Conservation (phyloP, 1,140 invertebrate genomes). For the Druon quercuslanigerum region DNA sequence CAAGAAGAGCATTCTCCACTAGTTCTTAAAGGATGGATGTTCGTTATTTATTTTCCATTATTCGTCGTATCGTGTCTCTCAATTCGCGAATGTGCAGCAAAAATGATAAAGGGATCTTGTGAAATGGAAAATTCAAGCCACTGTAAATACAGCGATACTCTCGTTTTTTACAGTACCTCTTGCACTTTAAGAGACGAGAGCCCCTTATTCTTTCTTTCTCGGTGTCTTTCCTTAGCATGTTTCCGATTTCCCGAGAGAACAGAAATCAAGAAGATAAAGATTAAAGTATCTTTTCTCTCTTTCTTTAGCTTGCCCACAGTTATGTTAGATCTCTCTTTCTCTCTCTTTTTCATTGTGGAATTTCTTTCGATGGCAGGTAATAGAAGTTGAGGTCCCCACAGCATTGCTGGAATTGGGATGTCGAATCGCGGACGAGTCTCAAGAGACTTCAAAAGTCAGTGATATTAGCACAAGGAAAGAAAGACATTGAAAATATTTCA, state of each 20-base stretch:
- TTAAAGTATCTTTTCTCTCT: conserved; percentile 17
- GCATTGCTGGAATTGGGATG: neutral
- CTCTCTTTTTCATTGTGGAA: conserved; percentile 1
- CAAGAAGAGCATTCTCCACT: conserved; percentile 14
- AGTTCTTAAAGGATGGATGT: neutral
- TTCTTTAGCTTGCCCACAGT: neutral
- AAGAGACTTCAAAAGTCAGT: neutral
- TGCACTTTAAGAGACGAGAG: neutral
- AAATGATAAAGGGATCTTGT: conserved; percentile 6
- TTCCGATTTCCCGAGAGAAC: conserved; percentile 22
- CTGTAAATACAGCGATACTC: conserved; percentile 7
- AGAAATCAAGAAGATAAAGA: conserved; percentile 24
- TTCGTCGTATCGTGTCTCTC: conserved; percentile 4
- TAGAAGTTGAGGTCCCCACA: too few species aligned
- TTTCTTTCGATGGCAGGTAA: neutral
- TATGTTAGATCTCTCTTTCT: neutral
- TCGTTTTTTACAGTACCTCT: neutral
- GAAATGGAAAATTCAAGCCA: conserved; percentile 12
- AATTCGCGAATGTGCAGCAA: neutral
- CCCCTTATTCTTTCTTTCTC: neutral
- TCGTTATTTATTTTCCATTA: conserved; percentile 23
- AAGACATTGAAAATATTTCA: neutral
- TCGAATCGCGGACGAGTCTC: neutral
- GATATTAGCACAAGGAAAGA: neutral
- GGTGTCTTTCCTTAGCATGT: neutral